These are phyloP conservation scores for Philypnodon macrostomus DNA, from an alignment of 2,797 vertebrate genomes.

Conservation along the genomic window DNA sequence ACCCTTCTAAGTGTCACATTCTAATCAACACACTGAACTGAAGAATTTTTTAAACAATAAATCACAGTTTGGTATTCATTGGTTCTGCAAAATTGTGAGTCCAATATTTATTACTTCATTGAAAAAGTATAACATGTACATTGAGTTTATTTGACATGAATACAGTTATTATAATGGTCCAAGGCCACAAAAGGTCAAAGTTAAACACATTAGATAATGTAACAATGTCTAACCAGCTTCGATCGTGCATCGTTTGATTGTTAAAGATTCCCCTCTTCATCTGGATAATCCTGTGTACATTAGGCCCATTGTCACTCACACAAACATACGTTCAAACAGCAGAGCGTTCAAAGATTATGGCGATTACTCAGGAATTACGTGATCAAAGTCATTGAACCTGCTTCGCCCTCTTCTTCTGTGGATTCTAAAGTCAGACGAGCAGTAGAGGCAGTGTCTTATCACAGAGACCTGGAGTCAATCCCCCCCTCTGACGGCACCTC, in stretches of 20 bases:
- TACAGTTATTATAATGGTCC: no score
- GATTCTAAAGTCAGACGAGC: conserved; percentile 33
- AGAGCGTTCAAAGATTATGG: conserved; percentile 80
- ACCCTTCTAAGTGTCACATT: no score
- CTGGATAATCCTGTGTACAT: conserved; percentile 54
- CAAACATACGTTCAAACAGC: conserved; percentile 70
- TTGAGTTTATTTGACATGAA: not conserved
- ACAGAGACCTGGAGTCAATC: conserved; percentile 76
- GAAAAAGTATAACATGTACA: no score
- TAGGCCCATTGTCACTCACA: conserved; percentile 24
- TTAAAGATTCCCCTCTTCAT: conserved; percentile 55
- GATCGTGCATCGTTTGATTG: conserved; percentile 30
- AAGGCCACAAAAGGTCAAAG: no score
- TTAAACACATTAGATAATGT: no score
- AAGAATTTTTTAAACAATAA: no score
- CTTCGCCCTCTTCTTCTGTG: conserved; percentile 35
- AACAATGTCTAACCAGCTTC: not conserved
- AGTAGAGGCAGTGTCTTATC: conserved; percentile 50
- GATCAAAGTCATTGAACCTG: conserved; percentile 79
- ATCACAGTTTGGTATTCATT: no score
- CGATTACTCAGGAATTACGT: conserved; percentile 82
- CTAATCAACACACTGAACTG: no score
- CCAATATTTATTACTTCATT: no score
- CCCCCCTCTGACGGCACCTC: conserved; percentile 68
- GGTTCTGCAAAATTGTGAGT: no score